These are phyloP conservation scores for Rutpela maculata DNA, from an alignment of 2,888 invertebrate species.

Conservation along the genomic window DNA sequence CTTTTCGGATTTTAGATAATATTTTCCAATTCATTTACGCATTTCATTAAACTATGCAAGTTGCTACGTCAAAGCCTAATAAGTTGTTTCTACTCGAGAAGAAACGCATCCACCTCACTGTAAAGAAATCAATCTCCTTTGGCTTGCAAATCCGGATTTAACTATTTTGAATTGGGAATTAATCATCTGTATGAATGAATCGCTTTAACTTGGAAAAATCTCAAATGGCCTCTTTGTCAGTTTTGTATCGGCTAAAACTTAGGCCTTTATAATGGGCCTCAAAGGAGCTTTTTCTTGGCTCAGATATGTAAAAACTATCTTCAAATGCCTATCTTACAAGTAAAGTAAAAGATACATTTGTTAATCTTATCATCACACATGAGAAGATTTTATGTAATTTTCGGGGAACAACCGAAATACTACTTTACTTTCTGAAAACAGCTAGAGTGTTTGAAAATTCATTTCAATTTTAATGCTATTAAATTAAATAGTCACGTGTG, in stretches of 20 bases:
- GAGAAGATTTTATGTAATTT: not conserved
- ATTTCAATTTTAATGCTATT: no score
- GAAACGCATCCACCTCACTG: slow-evolving; percentile 3
- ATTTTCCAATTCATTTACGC: no score
- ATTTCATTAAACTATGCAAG: no score
- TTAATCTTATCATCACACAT: not conserved
- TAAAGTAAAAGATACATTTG: not conserved
- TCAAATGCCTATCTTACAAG: not conserved
- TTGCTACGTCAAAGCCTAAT: not conserved
- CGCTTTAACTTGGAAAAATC: not conserved
- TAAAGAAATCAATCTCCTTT: slow-evolving; percentile 12
- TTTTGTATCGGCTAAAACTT: slow-evolving; percentile 5
- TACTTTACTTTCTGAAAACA: not conserved
- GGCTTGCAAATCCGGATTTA: slow-evolving; percentile 5
- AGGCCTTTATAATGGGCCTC: not conserved
- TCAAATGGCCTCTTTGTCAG: not conserved
- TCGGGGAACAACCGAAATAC: not conserved
- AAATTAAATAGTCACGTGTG: no score
- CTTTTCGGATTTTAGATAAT: no score
- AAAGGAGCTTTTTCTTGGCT: not conserved
- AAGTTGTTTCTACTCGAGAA: not conserved
- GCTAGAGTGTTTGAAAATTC: not conserved
- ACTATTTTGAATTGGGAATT: slow-evolving; percentile 15
- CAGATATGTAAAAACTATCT: not conserved
- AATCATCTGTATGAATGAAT: slow-evolving; percentile 20